These are phyloP conservation scores for Acarapis woodi DNA, from an alignment of 1,140 invertebrate genomes.

Conservation along the genomic window DNA sequence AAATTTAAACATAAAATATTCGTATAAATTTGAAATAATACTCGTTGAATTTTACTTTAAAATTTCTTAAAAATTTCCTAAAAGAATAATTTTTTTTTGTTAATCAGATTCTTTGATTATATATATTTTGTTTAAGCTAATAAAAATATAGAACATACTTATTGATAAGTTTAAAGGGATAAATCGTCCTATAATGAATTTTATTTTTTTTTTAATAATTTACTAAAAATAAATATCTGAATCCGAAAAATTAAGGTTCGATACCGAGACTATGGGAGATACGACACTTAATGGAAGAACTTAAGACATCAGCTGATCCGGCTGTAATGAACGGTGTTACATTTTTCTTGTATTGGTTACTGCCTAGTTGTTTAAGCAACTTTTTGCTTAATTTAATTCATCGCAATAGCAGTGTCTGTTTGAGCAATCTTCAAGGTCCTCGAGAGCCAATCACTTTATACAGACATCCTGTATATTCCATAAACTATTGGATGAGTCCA, in stretches of 20 bases:
- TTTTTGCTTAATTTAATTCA: slow-evolving; percentile 13
- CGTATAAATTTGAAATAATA: no score
- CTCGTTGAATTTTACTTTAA: no score
- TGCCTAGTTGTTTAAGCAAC: slow-evolving; percentile 14
- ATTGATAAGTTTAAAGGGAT: neutral
- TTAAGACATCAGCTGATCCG: slow-evolving; percentile 23
- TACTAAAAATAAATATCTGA: neutral
- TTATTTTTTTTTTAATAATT: neutral
- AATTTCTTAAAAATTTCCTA: no score
- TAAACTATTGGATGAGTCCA: slow-evolving; percentile 21
- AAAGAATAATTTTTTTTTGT: no score
- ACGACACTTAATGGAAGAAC: slow-evolving; percentile 21
- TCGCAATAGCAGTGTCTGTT: slow-evolving; percentile 17
- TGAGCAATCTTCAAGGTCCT: slow-evolving; percentile 24
- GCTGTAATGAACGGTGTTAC: slow-evolving; percentile 22
- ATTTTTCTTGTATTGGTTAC: slow-evolving; percentile 17
- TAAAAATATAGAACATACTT: neutral
- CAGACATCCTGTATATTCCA: slow-evolving; percentile 20
- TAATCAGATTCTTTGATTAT: no score
- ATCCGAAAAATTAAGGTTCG: slow-evolving; percentile 16
- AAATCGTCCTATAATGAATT: neutral
- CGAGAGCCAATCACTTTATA: slow-evolving; percentile 17
- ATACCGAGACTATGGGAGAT: slow-evolving; percentile 29
- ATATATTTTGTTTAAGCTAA: no score
- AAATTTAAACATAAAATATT: no score